Percentiles rank a stretch among this genome's conserved stretches.
phyloP scores from a whole-genome alignment of 2,888 invertebrate genomes.

The Scaptomyza polygonia region DNA sequence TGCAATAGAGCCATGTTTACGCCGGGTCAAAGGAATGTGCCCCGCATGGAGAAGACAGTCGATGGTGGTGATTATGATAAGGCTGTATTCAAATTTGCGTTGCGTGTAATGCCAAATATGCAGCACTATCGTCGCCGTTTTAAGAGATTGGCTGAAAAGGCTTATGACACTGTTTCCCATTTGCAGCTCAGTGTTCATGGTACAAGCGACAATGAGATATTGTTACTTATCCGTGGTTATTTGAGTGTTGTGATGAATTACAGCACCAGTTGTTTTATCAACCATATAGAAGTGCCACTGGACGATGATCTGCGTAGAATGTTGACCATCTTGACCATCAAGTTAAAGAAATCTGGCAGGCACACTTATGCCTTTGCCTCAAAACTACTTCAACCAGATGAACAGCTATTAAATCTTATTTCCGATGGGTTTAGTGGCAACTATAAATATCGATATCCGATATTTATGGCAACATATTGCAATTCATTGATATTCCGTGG shows the following conservation, averaged over 20 bases:
- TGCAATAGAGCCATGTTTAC: constrained; percentile 52
- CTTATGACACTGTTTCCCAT: constrained; percentile 12
- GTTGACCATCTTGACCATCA: not conserved
- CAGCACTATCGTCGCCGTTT: constrained; percentile 34
- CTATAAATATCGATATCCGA: not conserved
- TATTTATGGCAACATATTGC: constrained; percentile 24
- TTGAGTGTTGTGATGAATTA: constrained; percentile 20
- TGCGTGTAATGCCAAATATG: constrained; percentile 20
- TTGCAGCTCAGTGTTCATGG: constrained; percentile 54
- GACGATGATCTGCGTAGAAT: not conserved
- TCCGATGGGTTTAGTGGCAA: not conserved
- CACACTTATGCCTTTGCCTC: constrained; percentile 41
- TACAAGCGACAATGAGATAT: constrained; percentile 2
- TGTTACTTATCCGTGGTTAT: constrained; percentile 49
- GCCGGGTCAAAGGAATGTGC: constrained; percentile 44
- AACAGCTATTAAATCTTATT: not conserved
- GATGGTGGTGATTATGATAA: constrained; percentile 44
- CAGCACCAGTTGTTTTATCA: constrained; percentile 27
- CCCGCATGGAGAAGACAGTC: constrained; percentile 27
- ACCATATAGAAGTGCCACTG: constrained; percentile 14
- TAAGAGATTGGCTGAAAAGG: constrained; percentile 30
- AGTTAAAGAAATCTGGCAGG: constrained; percentile 37
- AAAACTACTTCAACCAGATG: constrained; percentile 34
- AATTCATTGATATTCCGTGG: constrained; percentile 46
- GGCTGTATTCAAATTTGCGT: constrained; percentile 46